Conservation (phyloP, 2,113 vertebrate genomes). For the Protobothrops mucrosquamatus region DNA sequence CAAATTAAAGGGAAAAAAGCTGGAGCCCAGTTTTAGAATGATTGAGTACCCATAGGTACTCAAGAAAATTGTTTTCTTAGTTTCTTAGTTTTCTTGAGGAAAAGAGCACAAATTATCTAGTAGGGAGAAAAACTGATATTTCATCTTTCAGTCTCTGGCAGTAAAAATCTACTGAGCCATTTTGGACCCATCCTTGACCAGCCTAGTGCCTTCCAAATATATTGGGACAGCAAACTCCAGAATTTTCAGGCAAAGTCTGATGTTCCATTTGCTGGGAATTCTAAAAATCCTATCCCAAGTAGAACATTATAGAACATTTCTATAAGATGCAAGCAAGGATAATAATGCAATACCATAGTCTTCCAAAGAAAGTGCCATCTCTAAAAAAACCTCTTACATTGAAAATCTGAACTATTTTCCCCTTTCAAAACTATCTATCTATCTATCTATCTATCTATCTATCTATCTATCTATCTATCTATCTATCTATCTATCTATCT, state of each 20-base stretch:
- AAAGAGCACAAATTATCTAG: too few relatives aligned
- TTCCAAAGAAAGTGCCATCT: too few relatives aligned
- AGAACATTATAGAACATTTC: not conserved
- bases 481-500: not conserved
- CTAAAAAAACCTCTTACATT: too few relatives aligned
- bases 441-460: not conserved
- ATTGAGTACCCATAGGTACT: not conserved
- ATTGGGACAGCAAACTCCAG: not conserved
- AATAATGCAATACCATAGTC: too few relatives aligned
- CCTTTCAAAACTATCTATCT: not conserved
- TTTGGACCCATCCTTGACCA: not conserved
- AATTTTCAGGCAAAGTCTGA: not conserved
- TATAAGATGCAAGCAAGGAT: too few relatives aligned
- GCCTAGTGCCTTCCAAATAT: not conserved
- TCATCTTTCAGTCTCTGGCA: not conserved
- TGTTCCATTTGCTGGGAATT: not conserved
- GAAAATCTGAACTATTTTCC: not conserved
- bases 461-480: not conserved
- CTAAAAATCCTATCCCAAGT: not conserved
- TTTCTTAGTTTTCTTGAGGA: not conserved
- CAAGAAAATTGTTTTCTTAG: not conserved
- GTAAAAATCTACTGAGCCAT: not conserved
- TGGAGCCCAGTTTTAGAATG: not conserved
- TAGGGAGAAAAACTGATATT: not conserved
- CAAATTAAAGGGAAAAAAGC: constrained; percentile 18